Base-by-base conservation (phyloP, 2,888 invertebrate species). In the Erebia palarica region DNA sequence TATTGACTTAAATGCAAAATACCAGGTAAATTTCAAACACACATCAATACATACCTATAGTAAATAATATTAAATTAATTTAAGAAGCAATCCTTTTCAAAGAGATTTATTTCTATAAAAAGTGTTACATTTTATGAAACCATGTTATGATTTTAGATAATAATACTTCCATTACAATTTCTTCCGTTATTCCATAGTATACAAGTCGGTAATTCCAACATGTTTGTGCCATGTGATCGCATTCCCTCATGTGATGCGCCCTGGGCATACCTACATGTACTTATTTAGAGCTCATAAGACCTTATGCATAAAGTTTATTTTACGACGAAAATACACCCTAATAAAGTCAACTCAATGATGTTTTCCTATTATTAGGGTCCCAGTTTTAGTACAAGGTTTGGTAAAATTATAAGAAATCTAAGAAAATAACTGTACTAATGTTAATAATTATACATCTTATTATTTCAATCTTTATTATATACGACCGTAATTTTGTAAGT, bases 291-390 rank as follows among this genome's bases (percentile, higher is more conserved):
- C 49, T 53, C 59, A 16, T 70, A 59, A 27, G 47, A 13, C 42
- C 14, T 14, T 60, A 42, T 0, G 44, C 42, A 58, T 61, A 63
- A 55, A 36, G 61, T 36, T 69, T 21, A 66, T 63, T 58, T 63
- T 69, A 5, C 13, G 49, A 51, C 18, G n/a, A 72, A 71, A 53
- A 63, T 68, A 64, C 11, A 64, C 49, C 58, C 57, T 58, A 21
- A 14, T 49, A 63, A 66, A n/a, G 49, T 51, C 21, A 64, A 63
- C 44, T 36, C 21, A 55, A 55, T 58, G 51, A 59, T 67, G 66
- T 66, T 69, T 51, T 53, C 53, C 58, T 70, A 64, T 57, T 64
- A 55, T 14, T 69, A 65, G 57, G 59, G 53, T 60, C 21, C 47
- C 71, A 67, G 63, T 71, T 67, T 67, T 58, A 63, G 21, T 61